Evolutionary conservation across 2,888 invertebrate genomes (phyloP), one percentile per base, ranked within the genome.

Genomic region (Stomorhina lunata): DNA sequence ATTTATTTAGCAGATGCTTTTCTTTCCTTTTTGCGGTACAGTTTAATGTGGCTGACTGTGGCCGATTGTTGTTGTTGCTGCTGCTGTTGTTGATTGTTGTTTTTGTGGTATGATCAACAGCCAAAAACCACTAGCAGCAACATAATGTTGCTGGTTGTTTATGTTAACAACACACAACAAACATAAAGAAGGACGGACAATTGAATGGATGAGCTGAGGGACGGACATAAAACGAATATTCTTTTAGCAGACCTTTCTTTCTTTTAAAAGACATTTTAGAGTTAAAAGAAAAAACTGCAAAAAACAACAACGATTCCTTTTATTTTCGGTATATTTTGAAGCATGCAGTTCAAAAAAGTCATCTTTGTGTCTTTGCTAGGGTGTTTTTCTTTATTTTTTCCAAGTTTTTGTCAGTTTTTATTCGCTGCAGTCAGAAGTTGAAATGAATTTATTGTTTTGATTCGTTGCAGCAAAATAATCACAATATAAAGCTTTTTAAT

Each of bases 331-430:
- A 68, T 17, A 77, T 72, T 77, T 72, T 71, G 72, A 48, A 72
- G 77, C 61, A 20, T 68, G 53, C 76, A 53, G 81, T 81, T 81
- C 78, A 78, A 81, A 57, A n/a, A 81, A 81, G 78, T 81, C 81
- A 81, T 40, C 65, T 6, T 50, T 71, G 40, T 72, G 79, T 43
- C 66, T 66, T 57, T 72, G 50, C 57, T 22, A 32, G 40, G 40
- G 69, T 61, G n/a, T n/a, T n/a, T 77, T 53, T 50, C 25, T 59
- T 76, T 50, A 27, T 40, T 40, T 37, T 55, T 37, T 57, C 4
- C n/a, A 3, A 4, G 29, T 48, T 65, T 48, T 43, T 43, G 1
- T 20, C 22, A 25, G 9, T 63, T 65, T 61, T 50, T 3, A 27
- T 63, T 22, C 50, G n/a, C 34, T 43, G 17, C 45, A 15, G 32